These are phyloP conservation scores for Formica aserva DNA, from an alignment of 2,888 invertebrate species.

Conservation along the genomic window DNA sequence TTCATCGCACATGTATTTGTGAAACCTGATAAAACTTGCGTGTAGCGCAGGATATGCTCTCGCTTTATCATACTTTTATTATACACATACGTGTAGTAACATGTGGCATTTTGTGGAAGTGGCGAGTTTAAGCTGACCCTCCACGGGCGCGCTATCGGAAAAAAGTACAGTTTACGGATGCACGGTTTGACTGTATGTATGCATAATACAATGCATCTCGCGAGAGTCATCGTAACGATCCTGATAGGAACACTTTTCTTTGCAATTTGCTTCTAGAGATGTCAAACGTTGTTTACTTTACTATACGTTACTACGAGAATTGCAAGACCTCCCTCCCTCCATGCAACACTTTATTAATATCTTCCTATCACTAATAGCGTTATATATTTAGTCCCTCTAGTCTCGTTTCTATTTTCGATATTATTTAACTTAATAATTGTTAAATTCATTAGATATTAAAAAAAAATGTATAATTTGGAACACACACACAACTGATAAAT, in stretches of 20 bases:
- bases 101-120: constrained; percentile 4
- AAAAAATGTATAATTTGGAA: not conserved
- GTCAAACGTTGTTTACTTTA: constrained; percentile 48
- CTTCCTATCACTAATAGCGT: not conserved
- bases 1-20: not conserved
- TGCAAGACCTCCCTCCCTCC: not conserved
- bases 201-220: constrained; percentile 63
- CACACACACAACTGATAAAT: not conserved
- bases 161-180: constrained; percentile 53
- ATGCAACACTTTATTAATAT: constrained; percentile 14
- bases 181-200: constrained; percentile 48
- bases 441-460: not conserved
- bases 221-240: constrained; percentile 60
- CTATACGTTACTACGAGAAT: constrained; percentile 6
- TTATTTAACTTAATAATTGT: constrained; percentile 2
- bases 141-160: constrained; percentile 53
- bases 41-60: not conserved
- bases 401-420: not conserved
- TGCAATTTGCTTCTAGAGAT: constrained; percentile 65
- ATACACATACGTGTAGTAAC: not conserved
- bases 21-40: not conserved
- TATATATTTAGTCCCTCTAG: not conserved
- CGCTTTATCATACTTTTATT: constrained; percentile 20
- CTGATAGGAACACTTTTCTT: constrained; percentile 64
- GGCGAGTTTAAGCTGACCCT: not conserved